Percentiles rank a stretch among this genome's conserved stretches.
phyloP scores from a whole-genome alignment of 2,797 vertebrate species.

The Sebastes itinus region DNA sequence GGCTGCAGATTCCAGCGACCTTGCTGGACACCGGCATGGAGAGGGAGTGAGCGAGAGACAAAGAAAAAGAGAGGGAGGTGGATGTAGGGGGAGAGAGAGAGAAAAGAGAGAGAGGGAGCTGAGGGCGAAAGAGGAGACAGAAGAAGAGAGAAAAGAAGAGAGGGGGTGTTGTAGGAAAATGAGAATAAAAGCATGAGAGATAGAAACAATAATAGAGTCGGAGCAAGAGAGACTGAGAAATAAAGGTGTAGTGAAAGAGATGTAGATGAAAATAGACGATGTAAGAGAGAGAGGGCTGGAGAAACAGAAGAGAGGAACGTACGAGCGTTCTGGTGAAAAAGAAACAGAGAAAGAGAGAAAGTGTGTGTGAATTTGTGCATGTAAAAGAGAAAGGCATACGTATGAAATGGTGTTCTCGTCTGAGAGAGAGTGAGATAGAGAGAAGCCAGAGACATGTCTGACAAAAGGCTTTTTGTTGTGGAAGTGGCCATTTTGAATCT shows the following conservation, averaged over 20 bases:
- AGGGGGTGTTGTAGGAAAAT: neutral
- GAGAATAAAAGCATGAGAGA: neutral
- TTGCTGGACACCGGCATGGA: constrained; percentile 48
- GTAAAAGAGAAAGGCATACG: neutral
- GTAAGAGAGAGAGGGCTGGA: neutral
- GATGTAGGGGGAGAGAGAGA: neutral
- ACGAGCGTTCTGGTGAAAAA: neutral
- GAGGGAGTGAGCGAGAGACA: constrained; percentile 49
- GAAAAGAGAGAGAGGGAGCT: neutral
- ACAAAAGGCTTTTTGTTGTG: constrained; percentile 82
- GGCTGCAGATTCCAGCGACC: constrained; percentile 68
- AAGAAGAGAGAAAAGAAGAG: neutral
- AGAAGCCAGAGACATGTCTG: constrained; percentile 3
- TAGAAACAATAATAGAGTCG: neutral
- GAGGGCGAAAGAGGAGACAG: constrained; percentile 23
- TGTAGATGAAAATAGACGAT: constrained; percentile 17
- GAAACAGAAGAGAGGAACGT: neutral
- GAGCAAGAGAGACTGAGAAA: constrained; percentile 1
- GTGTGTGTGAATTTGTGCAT: neutral
- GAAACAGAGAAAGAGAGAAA: neutral
- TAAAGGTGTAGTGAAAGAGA: constrained; percentile 22
- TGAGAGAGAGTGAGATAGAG: neutral
- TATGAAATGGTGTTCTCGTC: neutral
- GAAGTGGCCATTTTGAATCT: constrained; percentile 64
- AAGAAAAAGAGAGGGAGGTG: constrained; percentile 46